Evolutionary conservation across 1,140 invertebrate species (phyloP).

Genomic region (Platorchestia sp.): DNA sequence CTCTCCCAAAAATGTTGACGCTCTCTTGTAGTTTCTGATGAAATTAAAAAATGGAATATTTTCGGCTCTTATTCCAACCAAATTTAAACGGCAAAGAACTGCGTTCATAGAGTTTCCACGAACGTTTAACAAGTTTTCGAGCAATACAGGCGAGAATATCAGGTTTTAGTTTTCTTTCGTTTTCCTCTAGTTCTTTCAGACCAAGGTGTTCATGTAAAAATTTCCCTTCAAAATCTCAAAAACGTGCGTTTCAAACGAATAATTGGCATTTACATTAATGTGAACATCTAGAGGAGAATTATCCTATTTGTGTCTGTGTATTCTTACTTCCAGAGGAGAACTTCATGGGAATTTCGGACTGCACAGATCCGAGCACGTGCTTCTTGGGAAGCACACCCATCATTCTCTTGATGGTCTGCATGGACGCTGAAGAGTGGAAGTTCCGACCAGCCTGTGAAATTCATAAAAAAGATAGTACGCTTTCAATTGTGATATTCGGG

Average conservation of each 20-base stretch:
- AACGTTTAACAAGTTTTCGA: not conserved
- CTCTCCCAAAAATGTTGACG: too few relatives aligned
- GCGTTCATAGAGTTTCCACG: not conserved
- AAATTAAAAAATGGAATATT: too few relatives aligned
- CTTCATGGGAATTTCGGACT: not conserved
- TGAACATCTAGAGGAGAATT: not conserved
- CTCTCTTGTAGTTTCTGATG: too few relatives aligned
- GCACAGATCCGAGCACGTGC: not conserved
- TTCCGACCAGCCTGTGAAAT: conserved; percentile 77
- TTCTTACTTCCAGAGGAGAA: not conserved
- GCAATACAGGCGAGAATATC: not conserved
- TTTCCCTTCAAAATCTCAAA: not conserved
- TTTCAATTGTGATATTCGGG: not conserved
- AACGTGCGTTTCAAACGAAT: not conserved
- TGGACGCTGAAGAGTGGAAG: conserved; percentile 75
- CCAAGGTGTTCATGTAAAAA: not conserved
- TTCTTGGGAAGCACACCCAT: conserved; percentile 71
- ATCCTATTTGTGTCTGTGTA: not conserved
- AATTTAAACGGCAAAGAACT: not conserved
- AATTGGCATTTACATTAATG: not conserved
- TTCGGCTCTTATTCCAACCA: too few relatives aligned
- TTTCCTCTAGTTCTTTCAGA: not conserved
- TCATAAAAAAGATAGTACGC: not conserved
- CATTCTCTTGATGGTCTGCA: conserved; percentile 76
- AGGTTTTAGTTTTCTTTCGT: not conserved